phyloP scores from a whole-genome alignment of 2,113 vertebrate species.

The Calidris pygmaea region DNA sequence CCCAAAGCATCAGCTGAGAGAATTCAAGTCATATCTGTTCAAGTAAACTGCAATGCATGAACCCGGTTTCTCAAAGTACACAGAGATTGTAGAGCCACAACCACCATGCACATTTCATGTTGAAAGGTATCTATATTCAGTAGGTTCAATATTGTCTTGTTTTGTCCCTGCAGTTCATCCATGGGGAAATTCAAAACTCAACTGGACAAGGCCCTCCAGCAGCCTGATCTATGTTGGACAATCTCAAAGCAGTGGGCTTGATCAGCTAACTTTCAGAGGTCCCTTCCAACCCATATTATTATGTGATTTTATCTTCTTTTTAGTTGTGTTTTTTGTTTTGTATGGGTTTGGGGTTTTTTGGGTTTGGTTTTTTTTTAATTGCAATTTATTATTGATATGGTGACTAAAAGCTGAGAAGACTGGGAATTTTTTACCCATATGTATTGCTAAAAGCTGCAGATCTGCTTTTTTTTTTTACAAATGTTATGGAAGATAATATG shows the following conservation, averaged over 20 bases:
- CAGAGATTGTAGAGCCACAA: background rate
- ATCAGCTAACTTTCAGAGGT: background rate
- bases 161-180: background rate
- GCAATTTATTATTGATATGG: background rate
- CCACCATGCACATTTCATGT: background rate
- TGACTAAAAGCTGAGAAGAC: background rate
- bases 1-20: background rate
- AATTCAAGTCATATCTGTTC: background rate
- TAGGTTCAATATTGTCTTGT: background rate
- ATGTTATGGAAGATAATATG: background rate
- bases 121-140: background rate
- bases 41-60: background rate
- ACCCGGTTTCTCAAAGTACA: background rate
- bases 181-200: background rate
- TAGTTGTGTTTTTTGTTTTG: too few species aligned
- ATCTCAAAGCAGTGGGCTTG: background rate
- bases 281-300: background rate
- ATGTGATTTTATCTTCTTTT: background rate
- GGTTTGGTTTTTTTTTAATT: background rate
- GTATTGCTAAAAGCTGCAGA: background rate
- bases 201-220: background rate
- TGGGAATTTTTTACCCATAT: background rate
- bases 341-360: too few species aligned
- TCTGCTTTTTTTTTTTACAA: background rate
- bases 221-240: background rate